Conservation (phyloP, 2,113 vertebrate species). For the Platanista minor region DNA sequence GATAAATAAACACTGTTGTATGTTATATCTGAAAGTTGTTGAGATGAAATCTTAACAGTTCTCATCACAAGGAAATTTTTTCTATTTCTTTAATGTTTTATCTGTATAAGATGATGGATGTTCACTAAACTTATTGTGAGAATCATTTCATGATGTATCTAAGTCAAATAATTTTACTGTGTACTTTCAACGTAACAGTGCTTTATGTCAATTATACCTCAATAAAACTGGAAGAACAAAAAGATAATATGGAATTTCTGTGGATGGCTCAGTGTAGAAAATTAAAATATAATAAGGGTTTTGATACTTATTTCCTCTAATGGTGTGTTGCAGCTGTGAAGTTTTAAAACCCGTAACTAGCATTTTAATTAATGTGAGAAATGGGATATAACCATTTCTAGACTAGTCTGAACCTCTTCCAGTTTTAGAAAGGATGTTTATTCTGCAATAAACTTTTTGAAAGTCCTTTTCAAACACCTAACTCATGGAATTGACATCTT, state of each 20-base stretch:
- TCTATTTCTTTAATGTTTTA: too few relatives aligned
- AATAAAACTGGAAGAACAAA: too few relatives aligned
- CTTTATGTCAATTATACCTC: too few relatives aligned
- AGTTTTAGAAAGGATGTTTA: slow-evolving; percentile 28
- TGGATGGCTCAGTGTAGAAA: background rate
- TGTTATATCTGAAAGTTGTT: too few relatives aligned
- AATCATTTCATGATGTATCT: too few relatives aligned
- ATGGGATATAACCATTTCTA: slow-evolving; percentile 10
- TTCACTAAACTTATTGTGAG: too few relatives aligned
- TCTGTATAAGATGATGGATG: too few relatives aligned
- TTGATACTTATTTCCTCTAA: background rate
- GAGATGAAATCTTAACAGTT: too few relatives aligned
- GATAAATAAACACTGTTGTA: too few relatives aligned
- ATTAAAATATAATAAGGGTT: background rate
- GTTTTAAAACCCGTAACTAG: background rate
- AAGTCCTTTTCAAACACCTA: background rate
- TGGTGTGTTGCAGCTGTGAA: background rate
- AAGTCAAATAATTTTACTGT: too few relatives aligned
- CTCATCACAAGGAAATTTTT: too few relatives aligned
- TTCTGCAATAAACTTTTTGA: background rate
- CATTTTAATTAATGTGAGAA: background rate
- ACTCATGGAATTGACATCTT: background rate
- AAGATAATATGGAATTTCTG: background rate
- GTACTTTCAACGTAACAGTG: too few relatives aligned
- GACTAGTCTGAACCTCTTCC: background rate